Evolutionary conservation across 2,888 invertebrate species (phyloP).

Genomic region (Drosophila nr. perissopoda): DNA sequence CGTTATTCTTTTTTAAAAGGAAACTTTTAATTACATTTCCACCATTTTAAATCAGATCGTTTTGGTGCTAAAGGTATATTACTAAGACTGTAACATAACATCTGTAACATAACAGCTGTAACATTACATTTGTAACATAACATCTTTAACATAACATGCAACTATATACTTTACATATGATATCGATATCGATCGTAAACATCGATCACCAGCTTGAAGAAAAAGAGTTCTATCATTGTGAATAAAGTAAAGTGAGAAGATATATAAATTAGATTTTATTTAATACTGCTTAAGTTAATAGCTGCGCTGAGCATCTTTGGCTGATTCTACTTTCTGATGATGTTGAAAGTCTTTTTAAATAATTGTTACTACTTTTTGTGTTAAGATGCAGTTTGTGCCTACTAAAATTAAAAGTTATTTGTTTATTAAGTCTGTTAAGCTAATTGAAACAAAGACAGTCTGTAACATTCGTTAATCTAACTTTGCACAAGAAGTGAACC

Average conservation of each 20-base stretch:
- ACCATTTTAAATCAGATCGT: too few relatives aligned
- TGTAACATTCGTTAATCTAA: constrained; percentile 10
- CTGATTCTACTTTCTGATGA: neutral
- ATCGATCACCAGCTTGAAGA: neutral
- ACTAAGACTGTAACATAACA: too few relatives aligned
- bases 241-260: neutral
- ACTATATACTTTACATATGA: neutral
- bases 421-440: neutral
- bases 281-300: neutral
- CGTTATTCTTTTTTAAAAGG: too few relatives aligned
- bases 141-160: neutral
- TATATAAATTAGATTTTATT: neutral
- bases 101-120: too few relatives aligned
- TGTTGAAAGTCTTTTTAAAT: neutral
- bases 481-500: constrained; percentile 5
- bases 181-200: neutral
- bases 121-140: too few relatives aligned
- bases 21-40: neutral
- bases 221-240: neutral
- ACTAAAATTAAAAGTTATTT: neutral
- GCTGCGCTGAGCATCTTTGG: neutral
- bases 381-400: neutral
- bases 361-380: neutral
- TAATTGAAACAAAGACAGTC: neutral
- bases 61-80: neutral